Percentiles rank a stretch among this genome's conserved stretches.
These are phyloP conservation scores for Drosophila mayaguana DNA, from an alignment of 2,888 invertebrate species.

Conservation along the genomic window DNA sequence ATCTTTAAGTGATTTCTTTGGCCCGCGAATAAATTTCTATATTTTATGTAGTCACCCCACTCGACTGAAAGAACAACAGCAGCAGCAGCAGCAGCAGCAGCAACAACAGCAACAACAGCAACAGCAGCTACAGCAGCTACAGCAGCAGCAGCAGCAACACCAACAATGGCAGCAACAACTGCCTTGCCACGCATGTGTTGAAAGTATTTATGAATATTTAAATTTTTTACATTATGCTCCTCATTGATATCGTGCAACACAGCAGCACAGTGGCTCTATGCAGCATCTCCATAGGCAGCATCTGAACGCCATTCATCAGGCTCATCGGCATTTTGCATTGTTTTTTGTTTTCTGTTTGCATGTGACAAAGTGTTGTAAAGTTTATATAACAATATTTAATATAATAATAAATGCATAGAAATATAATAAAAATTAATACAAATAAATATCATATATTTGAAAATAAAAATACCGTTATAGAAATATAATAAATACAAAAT, in stretches of 20 bases:
- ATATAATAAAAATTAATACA: too few relatives aligned
- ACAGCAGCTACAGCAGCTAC: neutral
- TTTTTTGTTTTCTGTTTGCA: neutral
- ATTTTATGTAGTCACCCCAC: constrained; percentile 43
- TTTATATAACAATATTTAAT: too few relatives aligned
- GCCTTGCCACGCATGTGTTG: constrained; percentile 52
- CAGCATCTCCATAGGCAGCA: constrained; percentile 1
- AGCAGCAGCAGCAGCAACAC: neutral
- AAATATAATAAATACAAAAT: too few relatives aligned
- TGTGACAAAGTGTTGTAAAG: neutral
- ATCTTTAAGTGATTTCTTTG: constrained; percentile 44
- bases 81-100: neutral
- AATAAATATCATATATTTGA: too few relatives aligned
- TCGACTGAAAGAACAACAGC: neutral
- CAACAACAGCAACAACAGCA: neutral
- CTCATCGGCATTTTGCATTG: neutral
- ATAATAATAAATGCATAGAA: too few relatives aligned
- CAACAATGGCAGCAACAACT: constrained; percentile 3
- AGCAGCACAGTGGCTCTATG: constrained; percentile 30
- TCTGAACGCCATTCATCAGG: neutral
- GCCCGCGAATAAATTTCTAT: constrained; percentile 41
- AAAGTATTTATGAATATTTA: constrained; percentile 62
- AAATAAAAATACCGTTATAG: too few relatives aligned
- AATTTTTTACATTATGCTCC: constrained; percentile 24
- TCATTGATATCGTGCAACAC: constrained; percentile 39